Conservation (phyloP, 2,797 vertebrate genomes). For the Euphonia xanthogaster region DNA sequence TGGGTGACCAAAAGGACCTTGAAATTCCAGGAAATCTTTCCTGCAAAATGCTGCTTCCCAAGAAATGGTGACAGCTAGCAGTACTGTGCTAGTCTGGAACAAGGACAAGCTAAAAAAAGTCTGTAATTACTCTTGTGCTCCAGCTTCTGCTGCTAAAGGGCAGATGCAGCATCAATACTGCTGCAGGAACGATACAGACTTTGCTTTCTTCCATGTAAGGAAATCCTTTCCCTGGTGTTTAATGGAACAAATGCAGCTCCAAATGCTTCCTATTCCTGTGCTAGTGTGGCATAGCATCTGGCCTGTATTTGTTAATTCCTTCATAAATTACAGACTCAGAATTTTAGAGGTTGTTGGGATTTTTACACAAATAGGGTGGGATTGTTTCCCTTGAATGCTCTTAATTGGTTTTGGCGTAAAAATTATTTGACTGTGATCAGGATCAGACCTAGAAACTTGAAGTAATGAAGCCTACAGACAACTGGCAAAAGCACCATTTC, state of each 20-base stretch:
- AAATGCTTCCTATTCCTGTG: background rate
- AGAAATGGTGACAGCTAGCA: background rate
- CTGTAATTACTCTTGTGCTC: background rate
- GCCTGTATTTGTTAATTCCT: background rate
- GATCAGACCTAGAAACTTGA: background rate
- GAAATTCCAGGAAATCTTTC: background rate
- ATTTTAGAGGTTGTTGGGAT: background rate
- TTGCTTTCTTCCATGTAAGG: background rate
- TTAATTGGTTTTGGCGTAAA: background rate
- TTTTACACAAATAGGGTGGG: background rate
- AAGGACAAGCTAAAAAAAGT: background rate
- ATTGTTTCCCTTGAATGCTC: background rate
- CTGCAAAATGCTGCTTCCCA: background rate
- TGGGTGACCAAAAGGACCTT: background rate
- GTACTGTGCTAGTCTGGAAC: background rate
- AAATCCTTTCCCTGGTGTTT: background rate
- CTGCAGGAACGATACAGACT: background rate
- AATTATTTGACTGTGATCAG: background rate
- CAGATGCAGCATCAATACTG: background rate
- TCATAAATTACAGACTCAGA: background rate
- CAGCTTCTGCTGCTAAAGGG: background rate
- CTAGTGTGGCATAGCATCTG: background rate
- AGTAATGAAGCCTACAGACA: background rate
- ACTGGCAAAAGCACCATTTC: background rate
- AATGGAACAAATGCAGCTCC: background rate